Percentiles rank a stretch among this genome's conserved stretches.
Evolutionary conservation across 2,797 vertebrate species (phyloP).

Genomic region (Aldrovandia affinis): DNA sequence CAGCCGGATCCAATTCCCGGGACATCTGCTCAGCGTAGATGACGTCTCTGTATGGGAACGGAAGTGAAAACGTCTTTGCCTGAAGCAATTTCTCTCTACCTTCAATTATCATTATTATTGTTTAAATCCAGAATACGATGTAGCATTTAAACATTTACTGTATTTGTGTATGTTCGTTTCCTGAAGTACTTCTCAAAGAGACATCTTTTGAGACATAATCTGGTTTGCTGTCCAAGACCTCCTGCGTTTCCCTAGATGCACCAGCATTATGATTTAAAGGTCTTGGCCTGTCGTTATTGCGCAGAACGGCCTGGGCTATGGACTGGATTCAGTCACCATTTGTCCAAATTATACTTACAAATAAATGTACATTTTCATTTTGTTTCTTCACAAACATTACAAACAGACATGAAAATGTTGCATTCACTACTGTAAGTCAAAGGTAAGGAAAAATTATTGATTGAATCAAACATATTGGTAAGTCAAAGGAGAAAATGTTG

Average conservation of each 20-base stretch:
- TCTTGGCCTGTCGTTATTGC: background rate
- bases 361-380: background rate
- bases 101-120: background rate
- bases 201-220: background rate
- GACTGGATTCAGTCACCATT: background rate
- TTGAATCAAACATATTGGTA: background rate
- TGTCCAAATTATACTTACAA: background rate
- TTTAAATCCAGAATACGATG: background rate
- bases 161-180: background rate
- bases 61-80: slow-evolving; percentile 54
- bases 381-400: no score
- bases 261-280: background rate
- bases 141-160: background rate
- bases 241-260: background rate
- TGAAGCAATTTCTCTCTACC: slow-evolving; percentile 51
- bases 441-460: background rate
- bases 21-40: slow-evolving; percentile 71
- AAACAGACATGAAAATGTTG: no score
- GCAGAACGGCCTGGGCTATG: no score
- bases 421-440: background rate
- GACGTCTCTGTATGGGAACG: slow-evolving; percentile 60
- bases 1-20: slow-evolving; percentile 65
- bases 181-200: background rate
- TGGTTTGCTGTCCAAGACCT: background rate
- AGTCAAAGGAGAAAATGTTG: background rate